Evolutionary conservation across 1,140 invertebrate genomes (phyloP), one percentile per base, ranked within the genome.

Genomic region (Brachionus koreanus): DNA sequence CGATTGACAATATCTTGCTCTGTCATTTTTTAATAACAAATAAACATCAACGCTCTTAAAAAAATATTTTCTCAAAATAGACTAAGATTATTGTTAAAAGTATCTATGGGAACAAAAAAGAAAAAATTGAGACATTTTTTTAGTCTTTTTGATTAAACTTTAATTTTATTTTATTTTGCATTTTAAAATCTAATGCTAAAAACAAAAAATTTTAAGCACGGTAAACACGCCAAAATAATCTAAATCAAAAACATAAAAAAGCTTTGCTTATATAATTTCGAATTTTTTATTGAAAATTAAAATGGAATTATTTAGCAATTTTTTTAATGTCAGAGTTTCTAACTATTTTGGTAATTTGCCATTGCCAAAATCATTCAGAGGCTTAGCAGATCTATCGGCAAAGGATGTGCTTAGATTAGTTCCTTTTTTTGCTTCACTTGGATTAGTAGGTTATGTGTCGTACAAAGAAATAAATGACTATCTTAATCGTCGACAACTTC

Each of bases 301-400:
- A 77, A 77, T 77, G 74, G 74, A 77, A 77, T 35, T 61, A 77
- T 77, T 77, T 61, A 77, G 74, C 42, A 77, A 61, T 39, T 77
- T 77, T 77, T 77, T 77, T 19, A 52, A 61, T 25, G 46, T 57
- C 2, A 52, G 19, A 57, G 42, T 81, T 13, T 35, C 77, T n/a
- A 81, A 81, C n/a, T 81, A 81, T 49, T 81, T 81, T 81, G 52
- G 35, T 1, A 23, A 23, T 29, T 43, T 82, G 12, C 79, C 79
- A 65, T 72, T 82, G 43, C 79, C 79, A 69, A 82, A 42, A 33
- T 49, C 61, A 25, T 82, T 82, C 16, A 37, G 35, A 16, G 79
- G 39, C 9, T 19, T 82, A 1, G 1, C 33, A 35, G 33, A n/a
- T 29, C 33, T 82, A 2, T 67, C 79, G 5, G 49, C 33, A 5